Evolutionary conservation across 2,113 vertebrate species (phyloP).

Genomic region (Tachycineta bicolor): DNA sequence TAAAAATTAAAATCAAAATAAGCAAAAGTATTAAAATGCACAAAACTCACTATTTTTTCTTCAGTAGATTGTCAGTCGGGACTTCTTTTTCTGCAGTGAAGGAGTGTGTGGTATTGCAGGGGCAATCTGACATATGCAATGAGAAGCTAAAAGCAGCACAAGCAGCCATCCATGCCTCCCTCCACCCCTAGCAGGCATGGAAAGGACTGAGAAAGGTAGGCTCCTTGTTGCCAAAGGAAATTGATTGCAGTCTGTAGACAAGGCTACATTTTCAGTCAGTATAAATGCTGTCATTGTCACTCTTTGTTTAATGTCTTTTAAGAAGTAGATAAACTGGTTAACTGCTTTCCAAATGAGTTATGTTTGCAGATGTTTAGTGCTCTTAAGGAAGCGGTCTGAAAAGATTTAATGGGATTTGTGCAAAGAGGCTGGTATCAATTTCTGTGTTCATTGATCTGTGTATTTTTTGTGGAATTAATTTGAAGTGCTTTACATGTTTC

Average conservation of each 20-base stretch:
- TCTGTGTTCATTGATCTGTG: neutral
- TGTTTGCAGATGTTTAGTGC: neutral
- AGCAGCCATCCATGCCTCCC: neutral
- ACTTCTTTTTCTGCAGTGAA: neutral
- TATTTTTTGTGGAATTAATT: neutral
- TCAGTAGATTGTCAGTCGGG: neutral
- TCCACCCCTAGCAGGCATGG: rapidly evolving
- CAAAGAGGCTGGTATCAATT: neutral
- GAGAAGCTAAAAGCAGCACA: neutral
- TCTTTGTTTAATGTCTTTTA: neutral
- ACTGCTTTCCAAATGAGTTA: neutral
- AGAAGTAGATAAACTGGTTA: neutral
- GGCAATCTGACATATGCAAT: neutral
- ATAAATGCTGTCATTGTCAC: neutral
- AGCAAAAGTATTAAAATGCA: neutral
- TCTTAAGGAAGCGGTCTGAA: neutral
- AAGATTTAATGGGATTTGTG: neutral
- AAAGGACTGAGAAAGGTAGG: neutral
- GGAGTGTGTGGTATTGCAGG: neutral
- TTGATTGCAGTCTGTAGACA: neutral
- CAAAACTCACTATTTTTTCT: neutral
- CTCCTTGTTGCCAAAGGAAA: neutral
- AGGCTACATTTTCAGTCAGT: neutral
- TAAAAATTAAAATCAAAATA: neutral
- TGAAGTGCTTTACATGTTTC: neutral